Evolutionary conservation across 53 echinoderm and acorn worm species (phyloP), one percentile per base, ranked within the genome.

Genomic region (Echinarachnius parma): DNA sequence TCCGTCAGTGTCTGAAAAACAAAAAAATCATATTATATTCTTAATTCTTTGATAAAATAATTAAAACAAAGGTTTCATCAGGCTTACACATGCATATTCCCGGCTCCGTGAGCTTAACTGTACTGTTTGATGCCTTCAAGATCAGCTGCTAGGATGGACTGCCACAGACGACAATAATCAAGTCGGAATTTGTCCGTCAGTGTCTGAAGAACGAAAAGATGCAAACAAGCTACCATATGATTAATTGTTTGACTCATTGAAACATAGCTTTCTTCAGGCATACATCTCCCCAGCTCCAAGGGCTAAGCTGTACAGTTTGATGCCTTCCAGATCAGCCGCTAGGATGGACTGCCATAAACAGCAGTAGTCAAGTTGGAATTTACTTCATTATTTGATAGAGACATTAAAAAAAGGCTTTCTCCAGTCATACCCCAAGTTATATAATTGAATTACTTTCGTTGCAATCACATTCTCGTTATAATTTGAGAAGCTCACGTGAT

Each of bases 311-410:
- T 91, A 90, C 28, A 46, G 75, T 48, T 98, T 91, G 69, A 98
- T 98, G 4, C 92, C 92, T 1, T 91, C 88, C 1, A 98, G 46
- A 52, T 98, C 91, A 42, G 98, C 91, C 60, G 82, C 76, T 31
- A 98, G 81, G 28, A 98, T 79, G 20, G 91, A 82, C 63, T 88
- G 83, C 98, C 98, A 98, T 34, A 98, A 75, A 29, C 72, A 75
- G n/a, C 88, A 84, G 65, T 98, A 98, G 78, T 98, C 92, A 66
- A 91, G 64, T 16, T 91, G 90, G 59, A 98, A 98, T 42, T 83
- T 85, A 76, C 88, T 81, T 44, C n/a, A n/a, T n/a, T n/a, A n/a
- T n/a, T n/a, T n/a, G n/a, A n/a, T n/a, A n/a, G n/a, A n/a, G n/a
- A n/a, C n/a, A n/a, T n/a, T n/a, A n/a, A n/a, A n/a, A n/a, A n/a